Base-by-base conservation (phyloP, 2,888 invertebrate genomes). In the Timandra comae region DNA sequence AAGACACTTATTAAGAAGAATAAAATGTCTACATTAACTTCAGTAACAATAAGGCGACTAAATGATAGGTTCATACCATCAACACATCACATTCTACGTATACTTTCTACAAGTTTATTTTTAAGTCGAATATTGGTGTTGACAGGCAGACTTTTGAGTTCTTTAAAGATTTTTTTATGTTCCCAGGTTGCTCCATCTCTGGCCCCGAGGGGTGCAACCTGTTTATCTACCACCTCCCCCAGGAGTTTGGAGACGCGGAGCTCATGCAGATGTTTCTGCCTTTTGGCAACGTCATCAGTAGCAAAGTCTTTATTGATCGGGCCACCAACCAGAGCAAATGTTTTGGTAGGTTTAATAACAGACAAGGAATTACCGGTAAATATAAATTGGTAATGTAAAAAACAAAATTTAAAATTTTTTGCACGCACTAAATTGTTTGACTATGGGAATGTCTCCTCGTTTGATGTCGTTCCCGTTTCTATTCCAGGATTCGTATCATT, bases 241-340 rank as follows among this genome's bases (percentile, higher is more conserved):
- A 99, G 88, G 99, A 99, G 88, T 99, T 99, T 77, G 99, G 99
- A 38, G 99, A 99, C 81, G 93, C 94, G 46, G 99, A 99, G 87
- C 91, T 99, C 74, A 98, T 98, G 93, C 98, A 99, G 89, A 99
- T 99, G 99, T 99, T 99, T 88, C 90, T 98, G 80, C 98, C 99
- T 47, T 99, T 99, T 81, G 99, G 99, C 64, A 98, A 96, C 85
- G 98, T 99, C 74, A 98, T 99, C 88, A 98, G 97, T 88, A 98
- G 99, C 85, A 99, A 99, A 90, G 99, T 99, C 63, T 99, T 99
- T 89, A 98, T 99, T 78, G 99, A 99, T 87, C 93, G 99, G 64
- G 99, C 98, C 79, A 99, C 99, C 72, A 99, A 99, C 87, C 99
- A 99, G 89, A 98, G 98, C 91, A 99, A 99, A 91, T 99, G 99